A percentile compares a stretch with the other conserved stretches of the same genome.
Conservation (phyloP, 1,140 invertebrate species). For the Philopotamus ludificatus region DNA sequence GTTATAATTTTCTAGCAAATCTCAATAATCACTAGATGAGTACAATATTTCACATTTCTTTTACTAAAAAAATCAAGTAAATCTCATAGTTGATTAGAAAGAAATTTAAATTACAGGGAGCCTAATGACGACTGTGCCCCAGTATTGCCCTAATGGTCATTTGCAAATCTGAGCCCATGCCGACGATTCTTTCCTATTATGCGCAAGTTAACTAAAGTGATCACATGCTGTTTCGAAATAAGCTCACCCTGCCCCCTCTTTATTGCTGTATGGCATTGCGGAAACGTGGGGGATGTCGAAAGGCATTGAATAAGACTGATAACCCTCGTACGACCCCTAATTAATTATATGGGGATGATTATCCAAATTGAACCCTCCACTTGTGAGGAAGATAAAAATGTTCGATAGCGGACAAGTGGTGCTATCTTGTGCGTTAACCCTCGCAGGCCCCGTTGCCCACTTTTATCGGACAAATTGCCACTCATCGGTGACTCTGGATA, state of each 20-base stretch:
- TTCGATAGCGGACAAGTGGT: constrained; percentile 19
- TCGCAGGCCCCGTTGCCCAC: constrained; percentile 8
- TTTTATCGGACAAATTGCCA: constrained; percentile 20
- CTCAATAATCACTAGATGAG: no score
- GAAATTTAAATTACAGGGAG: not conserved
- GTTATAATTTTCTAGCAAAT: no score
- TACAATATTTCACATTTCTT: no score
- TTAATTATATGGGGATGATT: constrained; percentile 41
- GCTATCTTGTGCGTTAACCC: not conserved
- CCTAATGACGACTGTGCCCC: not conserved
- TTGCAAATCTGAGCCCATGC: not conserved
- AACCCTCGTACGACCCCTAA: constrained; percentile 30
- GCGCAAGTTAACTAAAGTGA: constrained; percentile 15
- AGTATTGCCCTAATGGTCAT: not conserved
- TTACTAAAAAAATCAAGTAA: no score
- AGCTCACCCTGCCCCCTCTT: not conserved
- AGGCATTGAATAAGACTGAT: constrained; percentile 10
- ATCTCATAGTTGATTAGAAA: not conserved
- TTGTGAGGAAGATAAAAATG: constrained; percentile 34
- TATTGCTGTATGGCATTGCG: not conserved
- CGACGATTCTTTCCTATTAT: not conserved
- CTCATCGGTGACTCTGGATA: no score
- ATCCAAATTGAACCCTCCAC: constrained; percentile 38
- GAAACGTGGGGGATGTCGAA: not conserved
- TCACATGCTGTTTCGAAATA: constrained; percentile 14